Evolutionary conservation across 2,888 invertebrate species (phyloP), one percentile per base, ranked within the genome.

Genomic region (Nymphalis polychloros): DNA sequence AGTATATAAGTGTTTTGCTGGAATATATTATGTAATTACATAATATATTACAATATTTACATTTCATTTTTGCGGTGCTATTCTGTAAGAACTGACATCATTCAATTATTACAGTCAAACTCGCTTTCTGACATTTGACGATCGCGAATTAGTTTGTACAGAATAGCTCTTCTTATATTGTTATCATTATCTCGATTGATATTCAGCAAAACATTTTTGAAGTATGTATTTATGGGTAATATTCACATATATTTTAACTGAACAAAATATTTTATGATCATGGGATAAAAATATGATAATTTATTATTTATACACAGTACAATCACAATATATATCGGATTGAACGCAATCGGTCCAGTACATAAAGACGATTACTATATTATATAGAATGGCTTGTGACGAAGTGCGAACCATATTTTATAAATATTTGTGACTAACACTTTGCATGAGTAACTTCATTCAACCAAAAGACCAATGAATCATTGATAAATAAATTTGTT

Each of bases 341-440:
- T 16, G 17, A 55, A 55, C 53, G 27, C 53, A 55, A 17, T 55
- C 13, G 27, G 52, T 52, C 23, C 16, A 23, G 7, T 16, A 23
- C 20, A 27, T 16, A 23, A 23, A 13, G 23, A 52, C 16, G 13
- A 52, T 20, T 13, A 52, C 13, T 27, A 16, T 55, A 31, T 10
- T 57, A 57, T n/a, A 35, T 31, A 57, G 19, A 23, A 20, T 53
- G 23, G 23, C 27, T 20, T 53, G 7, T 55, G 31, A 41, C 35
- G 35, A 55, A 55, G 55, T n/a, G 47, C 10, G 59, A 23, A 64
- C 8, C 53, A 53, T 48, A 20, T 31, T 2, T 20, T 48, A 59
- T 47, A 31, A 60, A 31, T 20, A 55, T 48, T 68, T 74, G 74
- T 74, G 72, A 74, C 74, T 75, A 75, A 75, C 75, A 71, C n/a